Evolutionary conservation across 2,113 vertebrate species (phyloP), one percentile per base, ranked within the genome.

Genomic region (Nycticorax nycticorax): DNA sequence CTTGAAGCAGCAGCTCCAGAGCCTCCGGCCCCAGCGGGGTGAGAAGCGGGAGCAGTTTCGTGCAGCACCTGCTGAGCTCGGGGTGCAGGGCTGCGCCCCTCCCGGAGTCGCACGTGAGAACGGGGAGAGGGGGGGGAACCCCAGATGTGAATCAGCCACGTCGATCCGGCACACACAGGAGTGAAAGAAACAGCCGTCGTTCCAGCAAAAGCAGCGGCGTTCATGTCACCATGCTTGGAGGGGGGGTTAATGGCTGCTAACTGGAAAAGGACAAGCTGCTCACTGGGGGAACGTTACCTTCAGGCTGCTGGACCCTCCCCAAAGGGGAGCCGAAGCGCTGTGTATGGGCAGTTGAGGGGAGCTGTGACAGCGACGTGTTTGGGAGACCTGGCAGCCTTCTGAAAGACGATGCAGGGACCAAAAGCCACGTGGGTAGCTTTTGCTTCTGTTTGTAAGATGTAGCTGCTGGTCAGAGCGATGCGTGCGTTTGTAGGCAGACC

Each of bases 101-200:
- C 18, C 21, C 4, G 0, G n/a, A 39, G 28, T 10, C 48, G 17
- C 7, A 2, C 8, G 32, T 2, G 28, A 8, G 22, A 45, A 53
- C 1, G 0, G 39, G 43, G 24, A 48, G 21, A 48, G 21, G 39
- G 39, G 41, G 41, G 4, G n/a, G 21, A 33, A 30, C 13, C 22
- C 28, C 45, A 12, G 26, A 3, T 3, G 35, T 8, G 22, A 32
- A 14, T 37, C 2, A 1, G 27, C 69, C 28, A 28, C 6, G 37
- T 10, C 12, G 8, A 10, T 4, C 27, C 4, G 4, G 74, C 59
- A 45, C 35, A 3, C 27, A 2, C 26, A 7, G 47, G 28, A 22
- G 13, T 12, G 23, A n/a, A 71, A 33, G 18, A 52, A 23, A 0
- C 0, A 11, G 32, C 24, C 1, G 0, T 28, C 4, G 33, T 67